These are phyloP conservation scores for Aphelenchoides avenae DNA, from an alignment of 1,140 invertebrate species.

Conservation along the genomic window DNA sequence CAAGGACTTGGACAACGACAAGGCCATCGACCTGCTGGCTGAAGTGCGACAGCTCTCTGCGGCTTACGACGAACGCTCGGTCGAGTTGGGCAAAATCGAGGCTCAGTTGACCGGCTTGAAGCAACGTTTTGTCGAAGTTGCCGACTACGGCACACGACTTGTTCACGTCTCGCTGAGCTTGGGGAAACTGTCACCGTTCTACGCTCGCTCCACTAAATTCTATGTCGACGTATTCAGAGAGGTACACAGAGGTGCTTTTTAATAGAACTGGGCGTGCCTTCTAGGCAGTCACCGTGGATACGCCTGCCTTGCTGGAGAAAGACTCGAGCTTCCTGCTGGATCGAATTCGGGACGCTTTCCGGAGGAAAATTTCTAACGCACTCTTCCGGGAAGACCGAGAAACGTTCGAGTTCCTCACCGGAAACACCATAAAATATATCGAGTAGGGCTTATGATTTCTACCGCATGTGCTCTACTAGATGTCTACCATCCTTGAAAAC, in stretches of 20 bases:
- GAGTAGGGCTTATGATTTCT: slow-evolving; percentile 2
- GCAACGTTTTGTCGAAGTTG: slow-evolving; percentile 24
- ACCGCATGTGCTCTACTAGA: too few species aligned
- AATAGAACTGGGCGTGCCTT: background rate
- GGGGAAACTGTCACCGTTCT: slow-evolving; percentile 32
- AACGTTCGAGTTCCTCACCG: slow-evolving; percentile 35
- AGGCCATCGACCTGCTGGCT: slow-evolving; percentile 27
- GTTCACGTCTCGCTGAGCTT: slow-evolving; percentile 27
- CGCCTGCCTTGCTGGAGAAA: slow-evolving; percentile 5
- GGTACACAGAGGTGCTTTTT: slow-evolving; percentile 12
- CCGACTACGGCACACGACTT: slow-evolving; percentile 21
- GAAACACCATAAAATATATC: slow-evolving; percentile 14
- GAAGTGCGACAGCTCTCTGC: slow-evolving; percentile 11
- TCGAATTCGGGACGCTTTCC: slow-evolving; percentile 22
- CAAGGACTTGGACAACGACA: slow-evolving; percentile 39
- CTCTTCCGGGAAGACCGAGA: slow-evolving; percentile 29
- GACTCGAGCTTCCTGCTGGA: too few species aligned
- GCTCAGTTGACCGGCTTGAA: slow-evolving; percentile 15
- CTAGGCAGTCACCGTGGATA: slow-evolving; percentile 29
- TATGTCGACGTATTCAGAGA: slow-evolving; percentile 36
- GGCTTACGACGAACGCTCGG: background rate
- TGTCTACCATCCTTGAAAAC: too few species aligned
- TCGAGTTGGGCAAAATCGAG: slow-evolving; percentile 20
- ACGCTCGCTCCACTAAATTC: slow-evolving; percentile 19
- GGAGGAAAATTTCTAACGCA: slow-evolving; percentile 26